Evolutionary conservation across 2,113 vertebrate genomes (phyloP).

Genomic region (Sakesphorus luctuosus): DNA sequence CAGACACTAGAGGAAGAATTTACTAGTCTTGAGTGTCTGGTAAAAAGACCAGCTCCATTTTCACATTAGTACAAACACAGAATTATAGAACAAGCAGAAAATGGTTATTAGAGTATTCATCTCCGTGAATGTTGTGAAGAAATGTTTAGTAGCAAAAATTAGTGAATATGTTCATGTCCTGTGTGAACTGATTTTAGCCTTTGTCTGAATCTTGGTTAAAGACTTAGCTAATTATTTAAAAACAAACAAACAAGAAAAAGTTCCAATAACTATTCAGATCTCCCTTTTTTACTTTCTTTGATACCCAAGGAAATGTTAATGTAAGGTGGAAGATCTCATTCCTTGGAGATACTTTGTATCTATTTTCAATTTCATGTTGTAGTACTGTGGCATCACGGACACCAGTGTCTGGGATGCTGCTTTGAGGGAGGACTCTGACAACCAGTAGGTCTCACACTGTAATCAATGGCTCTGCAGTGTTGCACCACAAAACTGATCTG

Average conservation of each 20-base stretch:
- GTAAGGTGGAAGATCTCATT: neutral
- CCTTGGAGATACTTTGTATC: neutral
- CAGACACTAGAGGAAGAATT: neutral
- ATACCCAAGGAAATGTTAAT: neutral
- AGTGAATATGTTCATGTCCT: neutral
- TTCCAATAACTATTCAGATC: neutral
- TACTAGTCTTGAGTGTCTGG: neutral
- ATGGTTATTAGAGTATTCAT: neutral
- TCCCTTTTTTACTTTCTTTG: neutral
- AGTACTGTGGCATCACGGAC: neutral
- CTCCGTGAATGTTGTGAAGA: neutral
- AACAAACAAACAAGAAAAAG: neutral
- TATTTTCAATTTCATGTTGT: neutral
- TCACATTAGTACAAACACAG: neutral
- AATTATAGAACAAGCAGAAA: neutral
- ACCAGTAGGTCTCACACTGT: neutral
- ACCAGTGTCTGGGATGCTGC: no score
- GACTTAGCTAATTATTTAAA: neutral
- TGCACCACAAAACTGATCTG: neutral
- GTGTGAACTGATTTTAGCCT: neutral
- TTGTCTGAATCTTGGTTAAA: neutral
- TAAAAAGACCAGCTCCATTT: neutral
- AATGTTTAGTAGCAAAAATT: neutral
- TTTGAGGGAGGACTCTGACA: neutral
- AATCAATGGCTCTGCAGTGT: neutral